Evolutionary conservation across 1,140 invertebrate genomes (phyloP).

Genomic region (Lysiphlebus fabarum): DNA sequence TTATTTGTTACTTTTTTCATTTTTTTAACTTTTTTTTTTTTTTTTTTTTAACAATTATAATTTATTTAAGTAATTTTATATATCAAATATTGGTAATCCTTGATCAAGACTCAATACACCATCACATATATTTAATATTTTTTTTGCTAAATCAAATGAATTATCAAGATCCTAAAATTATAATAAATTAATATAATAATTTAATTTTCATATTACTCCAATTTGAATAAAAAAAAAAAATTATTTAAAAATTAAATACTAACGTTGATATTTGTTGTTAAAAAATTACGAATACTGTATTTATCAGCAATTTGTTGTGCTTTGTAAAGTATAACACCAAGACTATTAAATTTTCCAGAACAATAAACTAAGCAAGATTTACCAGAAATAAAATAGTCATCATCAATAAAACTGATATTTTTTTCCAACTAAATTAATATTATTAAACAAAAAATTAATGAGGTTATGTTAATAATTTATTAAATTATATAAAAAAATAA

Average conservation of each 20-base stretch:
- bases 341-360: slow-evolving; percentile 30
- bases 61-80: slow-evolving; percentile 15
- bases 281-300: slow-evolving; percentile 39
- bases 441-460: slow-evolving; percentile 7
- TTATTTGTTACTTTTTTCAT: slow-evolving; percentile 43
- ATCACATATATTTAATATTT: slow-evolving; percentile 39
- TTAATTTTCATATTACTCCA: too few species aligned
- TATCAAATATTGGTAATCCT: slow-evolving; percentile 36
- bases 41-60: neutral
- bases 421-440: slow-evolving; percentile 40
- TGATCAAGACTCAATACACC: slow-evolving; percentile 35
- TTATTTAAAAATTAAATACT: slow-evolving; percentile 24
- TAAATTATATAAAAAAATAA: neutral
- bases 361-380: slow-evolving; percentile 42
- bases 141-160: slow-evolving; percentile 32
- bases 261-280: slow-evolving; percentile 41
- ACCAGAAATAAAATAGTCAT: slow-evolving; percentile 42
- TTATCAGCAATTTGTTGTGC: slow-evolving; percentile 37
- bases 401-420: slow-evolving; percentile 39
- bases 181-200: too few species aligned
- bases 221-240: too few species aligned
- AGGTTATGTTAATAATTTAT: neutral
- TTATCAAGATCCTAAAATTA: slow-evolving; percentile 30
- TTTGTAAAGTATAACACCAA: slow-evolving; percentile 33
- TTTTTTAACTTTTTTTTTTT: slow-evolving; percentile 14